phyloP scores from a whole-genome alignment of 2,888 invertebrate species.

The Dolichomitus sp. region DNA sequence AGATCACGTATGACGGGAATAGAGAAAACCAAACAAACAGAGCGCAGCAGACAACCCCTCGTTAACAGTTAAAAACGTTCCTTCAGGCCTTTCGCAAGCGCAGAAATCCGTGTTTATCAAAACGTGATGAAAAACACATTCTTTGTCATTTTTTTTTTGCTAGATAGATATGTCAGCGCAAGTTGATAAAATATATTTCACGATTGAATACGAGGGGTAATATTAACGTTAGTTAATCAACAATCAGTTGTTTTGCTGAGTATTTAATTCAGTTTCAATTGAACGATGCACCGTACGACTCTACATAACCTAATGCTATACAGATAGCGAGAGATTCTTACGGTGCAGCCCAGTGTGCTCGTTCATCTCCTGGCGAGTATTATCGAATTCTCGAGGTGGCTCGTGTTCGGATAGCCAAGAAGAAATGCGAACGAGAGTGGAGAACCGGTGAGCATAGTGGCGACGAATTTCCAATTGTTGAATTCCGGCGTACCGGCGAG shows the following conservation, averaged over 20 bases:
- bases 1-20: constrained; percentile 19
- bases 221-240: neutral
- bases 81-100: constrained; percentile 6
- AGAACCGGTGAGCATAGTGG: constrained; percentile 9
- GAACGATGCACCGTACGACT: neutral
- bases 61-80: constrained; percentile 38
- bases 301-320: neutral
- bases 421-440: constrained; percentile 14
- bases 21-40: constrained; percentile 4
- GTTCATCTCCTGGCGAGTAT: constrained; percentile 28
- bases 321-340: constrained; percentile 9
- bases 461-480: constrained; percentile 69
- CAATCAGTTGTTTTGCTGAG: neutral
- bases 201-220: neutral
- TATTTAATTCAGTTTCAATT: neutral
- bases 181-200: neutral
- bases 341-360: neutral
- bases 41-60: constrained; percentile 30
- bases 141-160: neutral
- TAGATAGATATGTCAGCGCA: neutral
- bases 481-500: constrained; percentile 56
- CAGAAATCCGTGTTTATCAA: constrained; percentile 11
- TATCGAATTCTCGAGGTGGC: constrained; percentile 55
- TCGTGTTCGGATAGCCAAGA: constrained; percentile 16
- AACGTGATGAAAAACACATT: neutral